These are phyloP conservation scores for Mnemiopsis leidyi DNA, from an alignment of 37 sponge, comb jelly and placozoan genomes.

Conservation along the genomic window DNA sequence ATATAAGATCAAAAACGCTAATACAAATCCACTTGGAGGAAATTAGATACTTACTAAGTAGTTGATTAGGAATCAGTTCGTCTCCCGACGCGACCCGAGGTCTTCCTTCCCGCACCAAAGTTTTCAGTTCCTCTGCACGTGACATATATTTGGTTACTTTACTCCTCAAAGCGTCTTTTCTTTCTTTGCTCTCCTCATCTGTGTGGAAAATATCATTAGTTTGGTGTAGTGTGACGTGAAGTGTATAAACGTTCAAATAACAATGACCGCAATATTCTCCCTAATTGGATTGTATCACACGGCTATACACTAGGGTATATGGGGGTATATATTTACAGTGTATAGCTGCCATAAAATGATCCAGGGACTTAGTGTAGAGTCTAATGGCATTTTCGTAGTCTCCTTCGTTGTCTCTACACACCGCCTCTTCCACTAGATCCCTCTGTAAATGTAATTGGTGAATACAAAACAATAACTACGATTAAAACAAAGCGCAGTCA, in stretches of 20 bases:
- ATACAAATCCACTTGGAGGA: no score
- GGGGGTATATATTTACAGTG: not conserved
- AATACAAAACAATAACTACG: no score
- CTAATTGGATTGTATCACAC: not conserved
- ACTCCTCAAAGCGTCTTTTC: not conserved
- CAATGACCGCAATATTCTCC: no score
- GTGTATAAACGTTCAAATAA: no score
- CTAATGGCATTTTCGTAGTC: slow-evolving; percentile 58
- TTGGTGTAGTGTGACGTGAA: not conserved
- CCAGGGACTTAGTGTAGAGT: slow-evolving; percentile 51
- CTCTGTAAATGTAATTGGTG: no score
- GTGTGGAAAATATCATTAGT: not conserved
- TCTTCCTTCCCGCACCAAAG: slow-evolving; percentile 11
- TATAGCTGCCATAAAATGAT: slow-evolving; percentile 55
- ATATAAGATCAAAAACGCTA: no score
- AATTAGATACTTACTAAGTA: not conserved
- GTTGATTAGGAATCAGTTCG: slow-evolving; percentile 49
- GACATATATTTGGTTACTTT: slow-evolving; percentile 57
- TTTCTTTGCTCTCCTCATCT: slow-evolving; percentile 47
- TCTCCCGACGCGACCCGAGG: slow-evolving; percentile 12
- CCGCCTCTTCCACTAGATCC: slow-evolving; percentile 49
- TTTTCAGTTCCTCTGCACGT: slow-evolving; percentile 44
- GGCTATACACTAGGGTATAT: no score
- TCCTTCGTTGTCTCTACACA: slow-evolving; percentile 13
- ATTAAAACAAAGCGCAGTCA: no score